Percentiles rank a stretch among this genome's conserved stretches.
Conservation (phyloP, 2,113 vertebrate species). For the Etia nguti region DNA sequence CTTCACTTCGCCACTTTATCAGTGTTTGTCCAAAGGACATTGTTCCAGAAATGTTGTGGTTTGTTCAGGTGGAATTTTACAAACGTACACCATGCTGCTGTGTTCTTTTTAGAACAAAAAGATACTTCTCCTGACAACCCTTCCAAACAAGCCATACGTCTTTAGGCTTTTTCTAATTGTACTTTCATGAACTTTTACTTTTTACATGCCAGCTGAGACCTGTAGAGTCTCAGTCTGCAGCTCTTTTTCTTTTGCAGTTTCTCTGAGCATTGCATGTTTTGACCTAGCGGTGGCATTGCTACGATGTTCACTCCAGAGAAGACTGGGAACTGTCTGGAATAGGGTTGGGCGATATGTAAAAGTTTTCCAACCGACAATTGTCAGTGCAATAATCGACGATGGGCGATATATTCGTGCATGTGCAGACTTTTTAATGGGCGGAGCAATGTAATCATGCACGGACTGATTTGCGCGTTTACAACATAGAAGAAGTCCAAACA, state of each 20-base stretch:
- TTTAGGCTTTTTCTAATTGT: not conserved
- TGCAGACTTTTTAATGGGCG: no score
- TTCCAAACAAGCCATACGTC: not conserved
- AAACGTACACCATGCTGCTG: not conserved
- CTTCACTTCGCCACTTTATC: not conserved
- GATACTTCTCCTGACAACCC: not conserved
- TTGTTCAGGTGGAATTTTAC: not conserved
- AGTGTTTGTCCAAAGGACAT: not conserved
- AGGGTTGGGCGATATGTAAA: no score
- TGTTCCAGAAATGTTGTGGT: not conserved
- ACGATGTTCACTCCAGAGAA: not conserved
- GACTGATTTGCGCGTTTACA: no score
- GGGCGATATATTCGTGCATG: no score
- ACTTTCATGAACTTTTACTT: not conserved
- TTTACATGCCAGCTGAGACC: not conserved
- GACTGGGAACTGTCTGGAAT: not conserved
- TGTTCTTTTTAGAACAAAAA: fast-evolving
- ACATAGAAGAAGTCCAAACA: no score
- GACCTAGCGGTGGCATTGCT: not conserved
- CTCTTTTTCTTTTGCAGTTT: not conserved
- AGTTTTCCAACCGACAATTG: no score
- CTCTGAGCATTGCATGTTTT: not conserved
- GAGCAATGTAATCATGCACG: no score
- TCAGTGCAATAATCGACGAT: no score
- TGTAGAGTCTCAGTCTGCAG: not conserved